phyloP scores from a whole-genome alignment of 2,888 invertebrate genomes.

The Sisyra terminalis region DNA sequence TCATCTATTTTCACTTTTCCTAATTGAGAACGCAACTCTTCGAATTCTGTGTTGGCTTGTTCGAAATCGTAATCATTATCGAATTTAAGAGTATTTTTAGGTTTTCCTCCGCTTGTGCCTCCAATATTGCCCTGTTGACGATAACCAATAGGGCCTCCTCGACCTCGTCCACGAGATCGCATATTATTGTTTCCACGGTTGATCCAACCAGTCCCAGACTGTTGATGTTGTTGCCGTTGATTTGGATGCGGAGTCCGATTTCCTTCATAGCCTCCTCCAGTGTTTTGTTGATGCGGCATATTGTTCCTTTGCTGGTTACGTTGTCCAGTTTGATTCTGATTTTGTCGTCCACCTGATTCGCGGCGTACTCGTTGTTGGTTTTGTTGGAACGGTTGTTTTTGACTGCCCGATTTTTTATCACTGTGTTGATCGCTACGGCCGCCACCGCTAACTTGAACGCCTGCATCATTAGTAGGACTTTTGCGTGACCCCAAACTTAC shows the following conservation, averaged over 20 bases:
- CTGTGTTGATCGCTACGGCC: constrained; percentile 17
- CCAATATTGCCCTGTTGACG: constrained; percentile 10
- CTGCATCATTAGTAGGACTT: constrained; percentile 75
- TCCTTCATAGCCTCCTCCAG: constrained; percentile 1
- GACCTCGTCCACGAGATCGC: constrained; percentile 15
- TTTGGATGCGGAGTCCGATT: constrained; percentile 8
- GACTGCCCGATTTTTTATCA: constrained; percentile 22
- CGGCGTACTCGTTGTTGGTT: constrained; percentile 14
- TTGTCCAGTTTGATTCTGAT: constrained; percentile 19
- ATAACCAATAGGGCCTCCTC: constrained; percentile 11
- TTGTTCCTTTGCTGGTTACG: constrained; percentile 16
- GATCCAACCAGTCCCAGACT: constrained; percentile 14
- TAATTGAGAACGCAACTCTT: constrained; percentile 74
- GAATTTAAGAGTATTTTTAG: constrained; percentile 71
- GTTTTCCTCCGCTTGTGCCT: constrained; percentile 20
- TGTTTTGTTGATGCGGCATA: neutral
- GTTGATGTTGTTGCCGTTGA: constrained; percentile 8
- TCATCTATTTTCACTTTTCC: constrained; percentile 38
- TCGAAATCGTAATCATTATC: constrained; percentile 98
- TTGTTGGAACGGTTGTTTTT: constrained; percentile 20
- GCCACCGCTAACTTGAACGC: constrained; percentile 45
- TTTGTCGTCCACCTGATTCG: constrained; percentile 14
- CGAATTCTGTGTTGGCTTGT: constrained; percentile 93
- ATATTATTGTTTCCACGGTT: constrained; percentile 15
- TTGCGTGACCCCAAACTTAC: constrained; percentile 55